Evolutionary conservation across 2,797 vertebrate species (phyloP), one percentile per base, ranked within the genome.

Genomic region (Pelodytes ibericus): DNA sequence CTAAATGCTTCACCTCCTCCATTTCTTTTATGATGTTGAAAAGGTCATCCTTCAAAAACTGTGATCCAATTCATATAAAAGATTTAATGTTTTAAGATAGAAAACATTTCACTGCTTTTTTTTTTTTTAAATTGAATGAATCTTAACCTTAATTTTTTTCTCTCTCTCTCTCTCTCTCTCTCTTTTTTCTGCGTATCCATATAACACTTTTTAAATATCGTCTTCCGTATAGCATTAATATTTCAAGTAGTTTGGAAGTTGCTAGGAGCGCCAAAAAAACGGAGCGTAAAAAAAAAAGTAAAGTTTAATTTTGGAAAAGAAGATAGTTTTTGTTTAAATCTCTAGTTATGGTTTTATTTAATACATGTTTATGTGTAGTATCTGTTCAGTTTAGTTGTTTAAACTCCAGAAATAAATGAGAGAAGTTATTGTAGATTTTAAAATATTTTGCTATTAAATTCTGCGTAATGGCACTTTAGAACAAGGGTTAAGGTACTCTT

Each of bases 31-130:
- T 87, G 85, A 86, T 88, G 82, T 83, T 88, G 80, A 83, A 92
- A 92, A 92, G 89, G 90, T 91, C 91, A 91, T 89, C 82, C 83
- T 86, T 91, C 86, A 87, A 87, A 85, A 87, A 87, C 82, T 84
- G 84, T 87, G 87, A 89, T 85, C 83, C 83, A 83, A 87, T 88
- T 87, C 82, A 82, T 89, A 87, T 81, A 86, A 87, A 87, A 86
- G 86, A 90, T 88, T 87, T 85, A 86, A 87, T 87, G 84, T 85
- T 84, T 88, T 85, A 83, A 88, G 83, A 72, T 79, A 0, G 68
- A 86, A 87, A 89, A 89, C 81, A 83, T 83, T 86, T 81, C 82
- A 82, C 84, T 86, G 66, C 80, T 80, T 80, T 81, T 88, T 81
- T 83, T 80, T 80, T 81, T 88, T 81, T 83, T 84, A 86, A 84